Conservation (phyloP, 2,113 vertebrate genomes). For the Xyrauchen texanus region DNA sequence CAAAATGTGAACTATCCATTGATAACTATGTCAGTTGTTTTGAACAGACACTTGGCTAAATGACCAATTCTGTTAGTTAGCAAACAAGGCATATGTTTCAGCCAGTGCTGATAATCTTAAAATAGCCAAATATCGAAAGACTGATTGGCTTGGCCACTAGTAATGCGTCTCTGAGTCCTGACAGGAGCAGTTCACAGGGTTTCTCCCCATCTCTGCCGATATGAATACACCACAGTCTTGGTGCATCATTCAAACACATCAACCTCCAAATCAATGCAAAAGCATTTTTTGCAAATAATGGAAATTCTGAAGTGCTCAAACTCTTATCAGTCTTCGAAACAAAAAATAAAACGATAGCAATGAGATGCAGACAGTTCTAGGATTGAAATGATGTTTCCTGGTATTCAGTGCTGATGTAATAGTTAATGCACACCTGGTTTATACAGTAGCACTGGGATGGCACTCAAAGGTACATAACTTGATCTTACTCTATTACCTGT, state of each 20-base stretch:
- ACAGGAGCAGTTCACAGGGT: too few relatives aligned
- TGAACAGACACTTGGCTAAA: too few relatives aligned
- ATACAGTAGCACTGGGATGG: not conserved
- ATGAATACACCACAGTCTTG: not conserved
- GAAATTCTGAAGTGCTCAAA: conserved; percentile 24
- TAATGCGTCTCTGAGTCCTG: too few relatives aligned
- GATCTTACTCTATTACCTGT: not conserved
- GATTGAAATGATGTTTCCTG: not conserved
- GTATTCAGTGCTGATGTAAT: not conserved
- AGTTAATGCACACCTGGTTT: conserved; percentile 9
- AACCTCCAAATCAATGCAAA: conserved; percentile 21
- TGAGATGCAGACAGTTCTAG: not conserved
- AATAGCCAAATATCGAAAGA: too few relatives aligned
- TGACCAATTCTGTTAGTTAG: too few relatives aligned
- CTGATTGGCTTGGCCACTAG: too few relatives aligned
- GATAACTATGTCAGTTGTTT: too few relatives aligned
- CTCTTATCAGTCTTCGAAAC: conserved; percentile 2
- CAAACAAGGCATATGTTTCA: too few relatives aligned
- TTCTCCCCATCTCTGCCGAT: not conserved
- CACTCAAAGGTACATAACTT: not conserved
- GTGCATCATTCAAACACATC: not conserved
- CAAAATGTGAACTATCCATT: too few relatives aligned
- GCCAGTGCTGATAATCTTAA: too few relatives aligned
- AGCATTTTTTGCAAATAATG: not conserved
- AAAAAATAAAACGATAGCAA: conserved; percentile 5